phyloP scores from a whole-genome alignment of 2,797 vertebrate genomes.

The Taeniopygia guttata region DNA sequence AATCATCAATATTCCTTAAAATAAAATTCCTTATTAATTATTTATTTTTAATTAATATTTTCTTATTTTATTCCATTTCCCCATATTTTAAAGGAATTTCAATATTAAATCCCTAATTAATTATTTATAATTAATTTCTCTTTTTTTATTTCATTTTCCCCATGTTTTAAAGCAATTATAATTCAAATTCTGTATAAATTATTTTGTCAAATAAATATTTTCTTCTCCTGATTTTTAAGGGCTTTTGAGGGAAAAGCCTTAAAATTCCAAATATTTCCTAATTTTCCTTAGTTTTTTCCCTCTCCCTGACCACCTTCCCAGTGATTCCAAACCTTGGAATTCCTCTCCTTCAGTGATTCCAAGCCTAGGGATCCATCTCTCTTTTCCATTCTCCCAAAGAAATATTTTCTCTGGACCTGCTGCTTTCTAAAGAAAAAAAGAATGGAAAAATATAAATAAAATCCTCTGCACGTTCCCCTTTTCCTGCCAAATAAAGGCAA shows the following conservation, averaged over 20 bases:
- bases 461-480: background rate
- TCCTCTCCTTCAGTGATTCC: background rate
- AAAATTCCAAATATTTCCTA: background rate
- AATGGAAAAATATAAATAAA: background rate
- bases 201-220: background rate
- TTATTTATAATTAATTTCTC: background rate
- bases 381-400: background rate
- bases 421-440: background rate
- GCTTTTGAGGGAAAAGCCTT: background rate
- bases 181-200: background rate
- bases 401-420: background rate
- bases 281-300: background rate
- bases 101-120: background rate
- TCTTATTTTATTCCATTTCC: background rate
- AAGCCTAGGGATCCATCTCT: background rate
- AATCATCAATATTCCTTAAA: background rate
- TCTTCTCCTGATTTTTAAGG: background rate
- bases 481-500: too few relatives aligned
- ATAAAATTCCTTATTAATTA: background rate
- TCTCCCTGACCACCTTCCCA: background rate
- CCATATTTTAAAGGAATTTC: background rate
- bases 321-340: background rate
- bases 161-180: background rate
- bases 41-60: background rate
- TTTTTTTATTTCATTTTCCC: fast-evolving